Evolutionary conservation across 2,888 invertebrate genomes (phyloP).

Genomic region (Heteropelma amictum): DNA sequence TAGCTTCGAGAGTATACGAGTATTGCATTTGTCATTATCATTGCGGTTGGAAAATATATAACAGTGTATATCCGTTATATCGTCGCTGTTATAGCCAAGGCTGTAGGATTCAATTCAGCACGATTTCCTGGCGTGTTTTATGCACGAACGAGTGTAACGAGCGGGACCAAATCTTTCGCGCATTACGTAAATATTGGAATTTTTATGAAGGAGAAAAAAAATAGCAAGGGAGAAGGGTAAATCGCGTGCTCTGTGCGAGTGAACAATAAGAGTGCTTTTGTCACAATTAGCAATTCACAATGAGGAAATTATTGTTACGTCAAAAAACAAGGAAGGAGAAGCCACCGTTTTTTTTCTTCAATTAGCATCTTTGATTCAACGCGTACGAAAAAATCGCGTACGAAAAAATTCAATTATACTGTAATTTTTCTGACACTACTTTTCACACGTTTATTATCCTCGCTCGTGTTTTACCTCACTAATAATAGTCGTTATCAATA

Average conservation of each 20-base stretch:
- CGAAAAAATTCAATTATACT: too few species aligned
- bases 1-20: neutral
- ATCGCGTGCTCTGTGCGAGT: neutral
- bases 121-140: conserved; percentile 71
- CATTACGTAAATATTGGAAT: conserved; percentile 34
- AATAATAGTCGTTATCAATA: too few species aligned
- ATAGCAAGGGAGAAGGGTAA: neutral
- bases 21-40: neutral
- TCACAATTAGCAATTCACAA: too few species aligned
- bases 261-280: too few species aligned
- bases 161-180: conserved; percentile 56
- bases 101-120: conserved; percentile 10
- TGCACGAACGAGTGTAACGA: conserved; percentile 72
- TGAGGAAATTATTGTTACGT: too few species aligned
- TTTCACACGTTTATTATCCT: too few species aligned
- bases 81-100: conserved; percentile 27
- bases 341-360: too few species aligned
- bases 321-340: too few species aligned
- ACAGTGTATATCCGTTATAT: neutral
- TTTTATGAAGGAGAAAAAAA: neutral
- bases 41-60: conserved; percentile 16
- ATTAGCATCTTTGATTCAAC: too few species aligned
- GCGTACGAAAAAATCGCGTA: too few species aligned
- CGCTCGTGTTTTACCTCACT: too few species aligned
- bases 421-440: too few species aligned